phyloP scores from a whole-genome alignment of 2,797 vertebrate species.

The Trematomus bernacchii region DNA sequence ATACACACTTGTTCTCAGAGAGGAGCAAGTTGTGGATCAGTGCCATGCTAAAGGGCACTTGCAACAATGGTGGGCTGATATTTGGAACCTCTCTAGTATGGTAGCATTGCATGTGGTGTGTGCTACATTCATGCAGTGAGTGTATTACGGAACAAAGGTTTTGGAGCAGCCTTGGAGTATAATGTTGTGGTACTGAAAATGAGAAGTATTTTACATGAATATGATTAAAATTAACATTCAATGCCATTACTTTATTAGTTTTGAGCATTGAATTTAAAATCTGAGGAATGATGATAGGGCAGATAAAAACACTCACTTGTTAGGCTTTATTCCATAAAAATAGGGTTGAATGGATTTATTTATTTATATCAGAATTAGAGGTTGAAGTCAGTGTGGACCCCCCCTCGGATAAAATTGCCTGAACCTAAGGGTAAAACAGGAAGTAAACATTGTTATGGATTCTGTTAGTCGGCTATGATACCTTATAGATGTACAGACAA shows the following conservation, averaged over 20 bases:
- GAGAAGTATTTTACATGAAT: not conserved
- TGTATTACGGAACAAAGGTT: not conserved
- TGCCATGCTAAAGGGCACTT: conserved; percentile 5
- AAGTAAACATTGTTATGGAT: not conserved
- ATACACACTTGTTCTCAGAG: not conserved
- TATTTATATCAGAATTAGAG: not conserved
- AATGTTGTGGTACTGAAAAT: not conserved
- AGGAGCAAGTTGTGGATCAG: not conserved
- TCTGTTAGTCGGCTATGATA: not conserved
- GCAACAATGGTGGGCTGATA: not conserved
- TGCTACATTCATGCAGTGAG: not conserved
- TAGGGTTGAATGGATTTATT: not conserved
- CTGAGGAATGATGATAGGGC: not conserved
- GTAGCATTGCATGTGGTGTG: not conserved
- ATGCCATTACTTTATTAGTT: not conserved
- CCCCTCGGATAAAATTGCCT: too few species aligned
- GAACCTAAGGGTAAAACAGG: not conserved
- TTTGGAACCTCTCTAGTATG: not conserved
- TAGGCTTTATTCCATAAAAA: not conserved
- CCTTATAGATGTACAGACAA: too few species aligned
- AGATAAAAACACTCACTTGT: not conserved
- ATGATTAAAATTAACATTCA: not conserved
- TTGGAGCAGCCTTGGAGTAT: not conserved
- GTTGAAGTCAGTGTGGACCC: not conserved
- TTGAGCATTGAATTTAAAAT: not conserved